Evolutionary conservation across 2,113 vertebrate genomes (phyloP), one percentile per base, ranked within the genome.

Genomic region (Colinus virginianus): DNA sequence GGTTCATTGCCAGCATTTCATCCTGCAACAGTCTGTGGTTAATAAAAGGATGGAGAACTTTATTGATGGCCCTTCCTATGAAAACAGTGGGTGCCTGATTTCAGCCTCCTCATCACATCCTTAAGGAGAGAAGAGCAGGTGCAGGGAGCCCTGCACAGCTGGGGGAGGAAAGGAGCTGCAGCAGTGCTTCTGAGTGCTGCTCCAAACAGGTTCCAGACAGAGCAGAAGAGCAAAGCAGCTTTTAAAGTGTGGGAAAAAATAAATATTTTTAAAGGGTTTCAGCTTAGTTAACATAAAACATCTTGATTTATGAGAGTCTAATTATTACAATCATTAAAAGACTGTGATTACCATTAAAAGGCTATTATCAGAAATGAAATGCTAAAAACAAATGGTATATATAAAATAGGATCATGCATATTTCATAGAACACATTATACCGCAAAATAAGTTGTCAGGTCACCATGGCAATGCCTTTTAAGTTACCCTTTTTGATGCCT

Each of bases 391-490:
- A 96, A 93, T 88, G 77, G 42, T 94, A 25, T 93, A 46, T 94
- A 91, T 96, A 90, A 94, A 91, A 93, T 63, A 59, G 51, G 51
- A 72, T 88, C 91, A 94, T 93, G 46, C 88, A 95, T 87, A 93
- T 93, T 96, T 93, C 90, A 94, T 76, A 90, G 49, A 76, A 91
- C 28, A 75, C 69, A 93, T 83, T 89, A 84, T 78, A 79, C 78
- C 71, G 85, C 82, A 87, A 95, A 96, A 69, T 82, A 94, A 94
- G 93, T 96, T 96, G 90, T 91, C 93, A 88, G 2, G 91, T 95
- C 95, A 84, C 90, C 93, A 94, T 95, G 91, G 96, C 91, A 86
- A 96, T 96, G 94, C 83, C 96, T 95, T 95, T 80, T 94, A 71
- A 80, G 78, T 80, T 90, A 46, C 93, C 85, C 79, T 88, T 84